Evolutionary conservation across 1,140 invertebrate genomes (phyloP).

Genomic region (Euglossa dilemma): DNA sequence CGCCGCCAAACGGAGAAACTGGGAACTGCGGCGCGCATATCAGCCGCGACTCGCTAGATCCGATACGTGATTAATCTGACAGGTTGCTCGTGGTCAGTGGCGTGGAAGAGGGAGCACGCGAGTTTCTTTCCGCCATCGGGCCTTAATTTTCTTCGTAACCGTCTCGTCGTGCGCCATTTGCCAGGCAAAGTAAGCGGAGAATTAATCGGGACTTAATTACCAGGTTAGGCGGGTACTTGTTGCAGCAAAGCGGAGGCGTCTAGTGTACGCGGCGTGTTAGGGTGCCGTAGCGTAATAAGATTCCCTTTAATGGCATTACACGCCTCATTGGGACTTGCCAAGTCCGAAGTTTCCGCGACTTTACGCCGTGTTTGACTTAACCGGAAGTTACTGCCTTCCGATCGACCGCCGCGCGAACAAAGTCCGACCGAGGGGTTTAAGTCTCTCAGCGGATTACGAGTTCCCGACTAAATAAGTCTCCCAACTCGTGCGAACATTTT

Average conservation of each 20-base stretch:
- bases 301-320: slow-evolving; percentile 83
- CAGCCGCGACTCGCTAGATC: not conserved
- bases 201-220: slow-evolving; percentile 80
- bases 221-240: slow-evolving; percentile 77
- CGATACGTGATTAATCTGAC: slow-evolving; percentile 17
- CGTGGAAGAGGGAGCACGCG: not conserved
- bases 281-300: slow-evolving; percentile 78
- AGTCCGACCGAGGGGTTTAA: slow-evolving; percentile 53
- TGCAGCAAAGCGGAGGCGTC: slow-evolving; percentile 73
- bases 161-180: slow-evolving; percentile 69
- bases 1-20: not conserved
- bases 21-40: slow-evolving; percentile 11
- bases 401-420: slow-evolving; percentile 67
- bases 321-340: slow-evolving; percentile 82
- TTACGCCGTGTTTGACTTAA: slow-evolving; percentile 80
- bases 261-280: slow-evolving; percentile 72
- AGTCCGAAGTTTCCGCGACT: slow-evolving; percentile 79
- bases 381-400: slow-evolving; percentile 75
- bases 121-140: slow-evolving; percentile 40
- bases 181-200: slow-evolving; percentile 74
- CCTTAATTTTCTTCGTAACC: slow-evolving; percentile 65
- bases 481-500: slow-evolving; percentile 5
- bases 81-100: slow-evolving; percentile 23
- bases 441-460: slow-evolving; percentile 51
- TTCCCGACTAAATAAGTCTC: slow-evolving; percentile 47